Percentiles rank a stretch among this genome's conserved stretches.
These are phyloP conservation scores for Pristionchus exspectatus DNA, from an alignment of 2,888 invertebrate species.

Conservation along the genomic window DNA sequence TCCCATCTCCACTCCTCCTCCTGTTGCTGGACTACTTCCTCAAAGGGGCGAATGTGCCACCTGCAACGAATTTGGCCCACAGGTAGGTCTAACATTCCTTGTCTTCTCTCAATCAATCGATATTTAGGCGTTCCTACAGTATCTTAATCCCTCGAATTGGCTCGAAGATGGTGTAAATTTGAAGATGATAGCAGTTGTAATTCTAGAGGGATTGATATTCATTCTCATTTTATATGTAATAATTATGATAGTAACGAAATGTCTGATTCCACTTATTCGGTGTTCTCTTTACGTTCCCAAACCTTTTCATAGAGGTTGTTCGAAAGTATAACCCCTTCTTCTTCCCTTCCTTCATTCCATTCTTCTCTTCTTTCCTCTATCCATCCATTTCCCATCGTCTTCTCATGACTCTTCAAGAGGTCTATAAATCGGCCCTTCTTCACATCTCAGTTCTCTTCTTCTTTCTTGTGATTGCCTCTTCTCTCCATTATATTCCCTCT, in stretches of 20 bases:
- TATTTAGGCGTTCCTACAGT: constrained; percentile 53
- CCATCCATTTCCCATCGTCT: constrained; percentile 24
- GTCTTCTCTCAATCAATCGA: background rate
- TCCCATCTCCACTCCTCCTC: constrained; percentile 34
- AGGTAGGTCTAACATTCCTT: background rate
- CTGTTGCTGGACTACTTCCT: background rate
- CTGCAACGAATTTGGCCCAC: constrained; percentile 24
- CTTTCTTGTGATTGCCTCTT: constrained; percentile 11
- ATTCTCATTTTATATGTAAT: constrained; percentile 13
- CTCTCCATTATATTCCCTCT: background rate
- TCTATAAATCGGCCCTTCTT: constrained; percentile 6
- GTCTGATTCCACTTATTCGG: constrained; percentile 68
- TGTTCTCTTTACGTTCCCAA: constrained; percentile 67
- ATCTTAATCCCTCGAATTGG: constrained; percentile 50
- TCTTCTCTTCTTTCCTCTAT: constrained; percentile 31
- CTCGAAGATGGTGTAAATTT: constrained; percentile 41
- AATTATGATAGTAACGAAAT: constrained; percentile 68
- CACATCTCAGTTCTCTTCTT: constrained; percentile 1
- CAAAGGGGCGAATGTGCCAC: constrained; percentile 39
- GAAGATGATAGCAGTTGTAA: background rate
- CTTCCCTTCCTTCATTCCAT: background rate
- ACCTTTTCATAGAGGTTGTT: background rate
- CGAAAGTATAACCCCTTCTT: background rate
- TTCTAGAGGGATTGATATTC: background rate
- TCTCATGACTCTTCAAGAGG: constrained; percentile 37